Evolutionary conservation across 2,797 vertebrate genomes (phyloP), one percentile per base, ranked within the genome.

Genomic region (Apodemus agrarius): DNA sequence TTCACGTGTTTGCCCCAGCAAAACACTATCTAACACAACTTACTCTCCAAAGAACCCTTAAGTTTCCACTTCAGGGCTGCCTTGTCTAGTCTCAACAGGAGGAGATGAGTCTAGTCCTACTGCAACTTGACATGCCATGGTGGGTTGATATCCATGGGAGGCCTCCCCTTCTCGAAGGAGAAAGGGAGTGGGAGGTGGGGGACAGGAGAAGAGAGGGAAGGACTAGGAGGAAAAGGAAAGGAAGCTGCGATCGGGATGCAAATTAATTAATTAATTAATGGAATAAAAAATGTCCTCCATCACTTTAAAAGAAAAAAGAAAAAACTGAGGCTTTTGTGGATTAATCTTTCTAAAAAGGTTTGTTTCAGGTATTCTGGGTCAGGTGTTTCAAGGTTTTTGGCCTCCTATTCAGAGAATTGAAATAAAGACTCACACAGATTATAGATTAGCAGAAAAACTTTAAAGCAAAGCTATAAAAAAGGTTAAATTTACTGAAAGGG

Each of bases 331-430:
- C 24, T 14, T 85, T 86, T 37, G 63, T 10, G 9, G 3, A n/a
- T 29, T 94, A 57, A 57, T 94, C 21, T 84, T 54, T 90, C 52
- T 74, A 43, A 61, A n/a, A 93, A 63, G 76, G 40, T 81, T 54
- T 37, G n/a, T 82, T 40, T 81, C 4, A 22, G 43, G 43, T 78
- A 5, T 16, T 78, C 75, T 78, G 6, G 43, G 75, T 31, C 43
- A 78, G 26, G 46, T 49, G 3, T 78, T 34, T 78, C 29, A 49
- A 31, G 14, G 26, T 19, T 78, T 78, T 31, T 46, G 43, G 24
- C 14, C 29, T 78, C 13, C 75, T 78, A 31, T 49, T 49, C 46
- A 52, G 29, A 49, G 29, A 49, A 49, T 78, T 78, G 76, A 49
- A 26, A 34, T 78, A 78, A 78, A 78, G 46, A 26, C 26, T 49